Evolutionary conservation across 2,888 invertebrate genomes (phyloP).

Genomic region (Apamea sordens): DNA sequence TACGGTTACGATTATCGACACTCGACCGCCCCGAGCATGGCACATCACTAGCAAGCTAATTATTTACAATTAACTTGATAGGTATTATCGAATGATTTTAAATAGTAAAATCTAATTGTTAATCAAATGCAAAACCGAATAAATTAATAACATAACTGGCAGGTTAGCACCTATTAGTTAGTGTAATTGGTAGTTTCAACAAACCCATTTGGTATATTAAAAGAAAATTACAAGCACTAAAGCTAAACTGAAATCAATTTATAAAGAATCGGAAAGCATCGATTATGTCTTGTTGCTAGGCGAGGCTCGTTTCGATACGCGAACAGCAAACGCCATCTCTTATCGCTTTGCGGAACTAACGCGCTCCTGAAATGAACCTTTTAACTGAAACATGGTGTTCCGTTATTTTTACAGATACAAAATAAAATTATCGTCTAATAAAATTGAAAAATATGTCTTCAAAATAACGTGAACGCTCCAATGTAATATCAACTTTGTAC

Average conservation of each 20-base stretch:
- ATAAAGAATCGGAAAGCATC: constrained; percentile 62
- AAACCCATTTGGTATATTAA: constrained; percentile 34
- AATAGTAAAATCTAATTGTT: constrained; percentile 38
- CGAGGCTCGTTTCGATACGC: constrained; percentile 29
- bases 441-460: constrained; percentile 43
- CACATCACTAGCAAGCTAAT: constrained; percentile 67
- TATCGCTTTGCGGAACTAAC: constrained; percentile 54
- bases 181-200: constrained; percentile 10
- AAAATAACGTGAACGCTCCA: constrained; percentile 16
- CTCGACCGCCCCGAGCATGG: constrained; percentile 36
- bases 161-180: not conserved
- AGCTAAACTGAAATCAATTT: constrained; percentile 62
- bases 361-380: constrained; percentile 36
- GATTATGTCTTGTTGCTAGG: constrained; percentile 69
- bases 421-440: constrained; percentile 41
- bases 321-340: constrained; percentile 76
- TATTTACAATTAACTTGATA: constrained; percentile 38
- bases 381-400: constrained; percentile 43
- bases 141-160: not conserved
- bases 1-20: constrained; percentile 53
- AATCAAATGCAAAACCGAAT: constrained; percentile 12
- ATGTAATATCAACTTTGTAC: constrained; percentile 29
- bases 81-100: constrained; percentile 31
- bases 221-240: constrained; percentile 59
- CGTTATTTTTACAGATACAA: constrained; percentile 55